Percentiles rank a stretch among this genome's conserved stretches.
These are phyloP conservation scores for Bombus superbus DNA, from an alignment of 1,140 invertebrate species.

Conservation along the genomic window DNA sequence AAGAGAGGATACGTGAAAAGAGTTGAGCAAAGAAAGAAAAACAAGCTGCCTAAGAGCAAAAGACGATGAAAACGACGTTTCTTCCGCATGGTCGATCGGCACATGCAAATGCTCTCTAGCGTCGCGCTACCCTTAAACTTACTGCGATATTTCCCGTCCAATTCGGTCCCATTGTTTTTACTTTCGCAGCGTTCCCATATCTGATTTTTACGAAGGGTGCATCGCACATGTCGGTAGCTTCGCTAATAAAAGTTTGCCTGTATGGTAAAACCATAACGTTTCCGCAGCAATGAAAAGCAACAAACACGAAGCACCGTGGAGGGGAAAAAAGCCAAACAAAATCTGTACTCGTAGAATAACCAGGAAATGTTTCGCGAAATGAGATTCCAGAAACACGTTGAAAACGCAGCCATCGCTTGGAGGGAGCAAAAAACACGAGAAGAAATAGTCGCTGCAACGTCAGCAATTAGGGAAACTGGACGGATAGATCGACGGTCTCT, in stretches of 20 bases:
- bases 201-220: slow-evolving; percentile 19
- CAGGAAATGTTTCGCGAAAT: not conserved
- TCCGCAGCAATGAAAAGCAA: not conserved
- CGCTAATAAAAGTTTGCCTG: not conserved
- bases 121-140: slow-evolving; percentile 49
- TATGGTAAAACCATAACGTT: not conserved
- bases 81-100: slow-evolving; percentile 78
- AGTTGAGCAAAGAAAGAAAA: not conserved
- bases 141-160: slow-evolving; percentile 20
- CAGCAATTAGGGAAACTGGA: slow-evolving; percentile 75
- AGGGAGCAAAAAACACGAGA: slow-evolving; percentile 4
- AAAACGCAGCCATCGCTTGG: not conserved
- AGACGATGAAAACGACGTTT: slow-evolving; percentile 67
- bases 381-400: not conserved
- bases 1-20: not conserved
- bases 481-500: slow-evolving; percentile 64
- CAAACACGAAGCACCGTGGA: not conserved
- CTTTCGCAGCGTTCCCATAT: slow-evolving; percentile 25
- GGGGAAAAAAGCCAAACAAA: not conserved
- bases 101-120: slow-evolving; percentile 81
- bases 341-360: not conserved
- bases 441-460: slow-evolving; percentile 68
- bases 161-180: slow-evolving; percentile 51
- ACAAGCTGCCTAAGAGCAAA: slow-evolving; percentile 64
- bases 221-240: not conserved